Conservation (phyloP, 2,113 vertebrate species). For the Apteryx mantelli region DNA sequence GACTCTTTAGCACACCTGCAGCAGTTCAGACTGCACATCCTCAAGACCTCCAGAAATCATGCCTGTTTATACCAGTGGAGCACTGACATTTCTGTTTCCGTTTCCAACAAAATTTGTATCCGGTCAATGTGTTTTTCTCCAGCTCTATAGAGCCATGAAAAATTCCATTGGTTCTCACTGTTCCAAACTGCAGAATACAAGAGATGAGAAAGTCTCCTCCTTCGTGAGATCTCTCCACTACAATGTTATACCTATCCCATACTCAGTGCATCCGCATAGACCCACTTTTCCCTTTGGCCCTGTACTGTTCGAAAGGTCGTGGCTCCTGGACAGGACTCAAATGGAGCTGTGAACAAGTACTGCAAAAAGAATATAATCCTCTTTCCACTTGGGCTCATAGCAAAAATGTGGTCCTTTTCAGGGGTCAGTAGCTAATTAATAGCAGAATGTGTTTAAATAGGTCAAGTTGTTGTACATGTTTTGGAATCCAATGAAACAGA, state of each 20-base stretch:
- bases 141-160: not conserved
- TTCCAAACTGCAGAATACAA: not conserved
- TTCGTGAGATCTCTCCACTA: not conserved
- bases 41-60: not conserved
- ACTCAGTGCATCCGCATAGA: not conserved
- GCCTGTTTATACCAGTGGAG: not conserved
- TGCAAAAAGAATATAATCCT: not conserved
- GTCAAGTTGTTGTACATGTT: constrained; percentile 16
- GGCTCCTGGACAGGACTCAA: not conserved
- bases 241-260: not conserved
- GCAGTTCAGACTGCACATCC: not conserved
- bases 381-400: not conserved
- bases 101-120: not conserved
- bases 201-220: not conserved
- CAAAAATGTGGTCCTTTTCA: not conserved
- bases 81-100: not conserved
- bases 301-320: not conserved
- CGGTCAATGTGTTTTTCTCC: not conserved
- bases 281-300: not conserved
- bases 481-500: constrained; percentile 35
- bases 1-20: not conserved
- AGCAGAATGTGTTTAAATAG: constrained; percentile 31
- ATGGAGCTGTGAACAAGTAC: not conserved
- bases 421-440: constrained; percentile 26
- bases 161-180: not conserved